Evolutionary conservation across 2,888 invertebrate genomes (phyloP).

Genomic region (Apoderus coryli): DNA sequence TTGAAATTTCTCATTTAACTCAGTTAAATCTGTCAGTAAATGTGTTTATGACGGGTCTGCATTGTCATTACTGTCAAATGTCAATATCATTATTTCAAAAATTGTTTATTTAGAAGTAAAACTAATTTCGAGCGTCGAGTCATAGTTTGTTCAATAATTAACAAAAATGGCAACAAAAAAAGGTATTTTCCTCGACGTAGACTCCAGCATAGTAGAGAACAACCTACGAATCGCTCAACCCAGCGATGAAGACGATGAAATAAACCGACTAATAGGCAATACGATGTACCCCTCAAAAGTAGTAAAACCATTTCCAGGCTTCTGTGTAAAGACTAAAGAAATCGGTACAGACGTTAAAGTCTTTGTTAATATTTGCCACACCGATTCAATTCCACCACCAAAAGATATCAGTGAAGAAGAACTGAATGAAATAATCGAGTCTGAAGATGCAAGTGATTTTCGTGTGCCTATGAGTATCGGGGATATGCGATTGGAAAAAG

Average conservation of each 20-base stretch:
- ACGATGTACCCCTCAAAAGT: no score
- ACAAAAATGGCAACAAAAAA: no score
- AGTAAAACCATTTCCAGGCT: conserved; percentile 38
- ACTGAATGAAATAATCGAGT: conserved; percentile 50
- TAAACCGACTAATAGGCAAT: no score
- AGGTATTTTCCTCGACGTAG: conserved; percentile 28
- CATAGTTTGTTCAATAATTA: no score
- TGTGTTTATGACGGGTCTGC: no score
- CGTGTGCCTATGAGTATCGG: conserved; percentile 86
- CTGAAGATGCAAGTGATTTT: conserved; percentile 50
- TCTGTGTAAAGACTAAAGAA: conserved; percentile 63
- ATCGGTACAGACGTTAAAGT: conserved; percentile 50
- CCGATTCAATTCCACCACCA: conserved; percentile 63
- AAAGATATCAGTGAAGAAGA: conserved; percentile 55
- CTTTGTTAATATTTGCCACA: conserved; percentile 76
- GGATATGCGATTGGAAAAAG: conserved; percentile 58
- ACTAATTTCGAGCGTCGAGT: no score
- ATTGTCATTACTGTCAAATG: no score
- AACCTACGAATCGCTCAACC: conserved; percentile 23
- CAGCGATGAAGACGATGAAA: conserved; percentile 5
- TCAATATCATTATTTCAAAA: no score
- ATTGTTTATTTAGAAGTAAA: no score
- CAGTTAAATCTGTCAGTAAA: no score
- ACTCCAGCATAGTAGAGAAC: conserved; percentile 29
- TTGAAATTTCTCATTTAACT: no score